These are phyloP conservation scores for Sciurus vulgaris DNA, from an alignment of 2,797 vertebrate species.

Conservation along the genomic window DNA sequence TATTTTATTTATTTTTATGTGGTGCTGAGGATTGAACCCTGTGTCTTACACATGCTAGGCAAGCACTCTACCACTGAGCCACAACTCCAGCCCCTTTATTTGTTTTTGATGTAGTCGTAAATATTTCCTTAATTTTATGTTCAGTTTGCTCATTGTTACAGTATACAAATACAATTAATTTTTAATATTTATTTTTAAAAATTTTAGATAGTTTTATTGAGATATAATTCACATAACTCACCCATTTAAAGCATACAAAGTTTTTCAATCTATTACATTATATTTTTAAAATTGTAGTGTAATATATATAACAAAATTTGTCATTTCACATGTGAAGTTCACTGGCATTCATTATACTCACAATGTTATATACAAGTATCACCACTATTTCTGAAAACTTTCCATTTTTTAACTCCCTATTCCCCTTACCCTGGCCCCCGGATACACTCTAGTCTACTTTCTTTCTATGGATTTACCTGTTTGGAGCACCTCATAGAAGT, in stretches of 20 bases:
- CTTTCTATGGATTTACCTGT: too few species aligned
- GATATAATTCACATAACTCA: neutral
- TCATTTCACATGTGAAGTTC: neutral
- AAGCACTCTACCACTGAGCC: too few species aligned
- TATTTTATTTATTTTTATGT: too few species aligned
- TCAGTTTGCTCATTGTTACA: neutral
- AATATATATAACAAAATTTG: neutral
- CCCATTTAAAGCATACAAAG: neutral
- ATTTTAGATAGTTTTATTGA: neutral
- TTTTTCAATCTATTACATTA: neutral
- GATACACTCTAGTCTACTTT: too few species aligned
- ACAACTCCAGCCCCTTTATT: neutral
- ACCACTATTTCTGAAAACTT: neutral
- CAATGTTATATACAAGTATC: too few species aligned
- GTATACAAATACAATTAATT: neutral
- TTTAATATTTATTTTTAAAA: slow-evolving; percentile 1
- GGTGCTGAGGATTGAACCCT: too few species aligned
- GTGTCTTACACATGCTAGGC: too few species aligned
- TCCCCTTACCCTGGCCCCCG: too few species aligned
- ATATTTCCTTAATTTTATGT: neutral
- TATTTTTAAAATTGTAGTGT: neutral
- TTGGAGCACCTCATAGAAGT: too few species aligned
- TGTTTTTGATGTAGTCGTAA: slow-evolving; percentile 14
- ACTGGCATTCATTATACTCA: neutral
- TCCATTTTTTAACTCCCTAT: neutral